Percentiles rank a stretch among this genome's conserved stretches.
Evolutionary conservation across 2,113 vertebrate species (phyloP).

Genomic region (Atlantisia rogersi): DNA sequence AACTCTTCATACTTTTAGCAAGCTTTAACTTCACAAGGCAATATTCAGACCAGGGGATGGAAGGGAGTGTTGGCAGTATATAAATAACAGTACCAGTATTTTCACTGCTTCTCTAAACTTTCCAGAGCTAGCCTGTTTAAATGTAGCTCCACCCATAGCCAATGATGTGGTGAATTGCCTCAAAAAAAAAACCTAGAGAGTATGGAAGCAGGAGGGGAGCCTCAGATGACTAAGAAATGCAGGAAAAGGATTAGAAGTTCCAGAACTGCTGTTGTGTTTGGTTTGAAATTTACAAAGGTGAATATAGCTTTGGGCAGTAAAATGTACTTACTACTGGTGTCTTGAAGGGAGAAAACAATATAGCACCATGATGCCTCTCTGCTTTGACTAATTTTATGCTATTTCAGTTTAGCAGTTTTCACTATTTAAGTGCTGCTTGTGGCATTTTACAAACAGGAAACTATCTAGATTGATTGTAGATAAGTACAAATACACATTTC

Average conservation of each 20-base stretch:
- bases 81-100: neutral
- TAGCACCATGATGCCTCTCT: neutral
- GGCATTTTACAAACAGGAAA: neutral
- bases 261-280: neutral
- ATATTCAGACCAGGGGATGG: neutral
- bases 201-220: neutral
- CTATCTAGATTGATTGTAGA: neutral
- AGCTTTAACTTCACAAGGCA: neutral
- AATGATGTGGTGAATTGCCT: neutral
- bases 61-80: neutral
- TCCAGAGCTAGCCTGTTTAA: neutral
- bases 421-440: accelerated
- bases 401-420: neutral
- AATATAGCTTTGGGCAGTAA: neutral
- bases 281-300: neutral
- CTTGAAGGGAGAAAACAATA: neutral
- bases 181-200: neutral
- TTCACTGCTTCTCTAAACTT: conserved; percentile 1
- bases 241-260: neutral
- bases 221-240: conserved; percentile 21
- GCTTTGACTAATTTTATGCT: neutral
- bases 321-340: neutral
- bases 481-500: neutral
- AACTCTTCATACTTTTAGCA: neutral
- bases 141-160: neutral